Conservation (phyloP, 2,113 vertebrate species). For the Sceloporus undulatus region DNA sequence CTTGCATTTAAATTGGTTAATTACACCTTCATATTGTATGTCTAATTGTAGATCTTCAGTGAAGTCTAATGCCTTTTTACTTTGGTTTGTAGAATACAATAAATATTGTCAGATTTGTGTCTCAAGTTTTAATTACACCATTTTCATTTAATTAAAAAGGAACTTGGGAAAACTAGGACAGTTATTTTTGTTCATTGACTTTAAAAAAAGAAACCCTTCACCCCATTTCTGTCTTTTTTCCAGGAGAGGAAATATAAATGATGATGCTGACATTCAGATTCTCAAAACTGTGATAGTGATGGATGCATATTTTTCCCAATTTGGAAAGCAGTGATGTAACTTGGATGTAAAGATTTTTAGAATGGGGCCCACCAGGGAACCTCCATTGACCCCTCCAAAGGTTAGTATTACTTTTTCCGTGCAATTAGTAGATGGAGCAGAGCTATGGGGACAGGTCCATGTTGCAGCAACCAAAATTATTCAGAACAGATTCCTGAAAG, state of each 20-base stretch:
- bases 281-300: not conserved
- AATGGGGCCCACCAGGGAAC: too few relatives aligned
- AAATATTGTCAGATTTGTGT: not conserved
- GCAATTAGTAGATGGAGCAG: too few relatives aligned
- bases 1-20: not conserved
- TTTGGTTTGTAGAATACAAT: not conserved
- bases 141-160: constrained; percentile 33
- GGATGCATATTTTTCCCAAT: too few relatives aligned
- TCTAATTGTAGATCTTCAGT: not conserved
- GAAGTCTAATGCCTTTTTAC: not conserved
- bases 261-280: not conserved
- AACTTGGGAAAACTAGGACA: not conserved
- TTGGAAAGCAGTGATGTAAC: too few relatives aligned
- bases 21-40: constrained; percentile 23
- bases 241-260: not conserved
- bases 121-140: constrained; percentile 1
- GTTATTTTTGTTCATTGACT: not conserved
- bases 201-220: too few relatives aligned
- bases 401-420: too few relatives aligned
- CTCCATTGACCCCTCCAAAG: too few relatives aligned
- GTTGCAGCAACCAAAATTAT: too few relatives aligned
- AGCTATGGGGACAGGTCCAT: too few relatives aligned
- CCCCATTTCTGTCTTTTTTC: not conserved
- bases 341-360: too few relatives aligned
- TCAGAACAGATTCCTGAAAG: too few relatives aligned